Evolutionary conservation across 1,140 invertebrate species (phyloP).

Genomic region (Drosophila sproati): DNA sequence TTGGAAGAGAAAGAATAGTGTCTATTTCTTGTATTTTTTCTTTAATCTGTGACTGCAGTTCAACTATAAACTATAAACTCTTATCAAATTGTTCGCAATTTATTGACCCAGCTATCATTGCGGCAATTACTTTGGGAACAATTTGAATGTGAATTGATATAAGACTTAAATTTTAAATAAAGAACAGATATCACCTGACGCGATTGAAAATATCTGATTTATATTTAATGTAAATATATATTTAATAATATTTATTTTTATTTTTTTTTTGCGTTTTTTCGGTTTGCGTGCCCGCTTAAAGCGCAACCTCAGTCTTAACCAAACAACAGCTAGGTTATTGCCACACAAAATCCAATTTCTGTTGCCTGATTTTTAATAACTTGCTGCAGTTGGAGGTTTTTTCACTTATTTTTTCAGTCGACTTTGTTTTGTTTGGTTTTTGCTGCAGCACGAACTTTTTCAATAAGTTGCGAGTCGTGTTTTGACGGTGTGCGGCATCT

Average conservation of each 20-base stretch:
- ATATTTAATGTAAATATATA: background rate
- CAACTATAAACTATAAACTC: background rate
- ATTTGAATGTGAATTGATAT: background rate
- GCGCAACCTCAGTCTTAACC: background rate
- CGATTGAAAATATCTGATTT: background rate
- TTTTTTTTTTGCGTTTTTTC: background rate
- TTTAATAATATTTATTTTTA: too few relatives aligned
- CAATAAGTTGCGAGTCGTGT: constrained; percentile 73
- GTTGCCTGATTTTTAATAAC: constrained; percentile 47
- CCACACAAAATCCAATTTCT: constrained; percentile 36
- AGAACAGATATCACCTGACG: background rate
- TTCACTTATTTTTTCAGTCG: constrained; percentile 29
- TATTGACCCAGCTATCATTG: background rate
- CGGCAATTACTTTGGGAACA: too few relatives aligned
- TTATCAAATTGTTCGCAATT: background rate
- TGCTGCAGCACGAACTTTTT: constrained; percentile 65
- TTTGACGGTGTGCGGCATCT: constrained; percentile 37
- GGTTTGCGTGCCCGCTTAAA: background rate
- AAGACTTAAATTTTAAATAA: background rate
- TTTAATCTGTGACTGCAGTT: too few relatives aligned
- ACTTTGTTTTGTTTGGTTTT: constrained; percentile 21
- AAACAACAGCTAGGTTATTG: constrained; percentile 1
- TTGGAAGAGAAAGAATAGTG: background rate
- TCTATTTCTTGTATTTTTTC: too few relatives aligned
- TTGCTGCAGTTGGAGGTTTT: constrained; percentile 29